Percentiles rank a stretch among this genome's conserved stretches.
These are phyloP conservation scores for Coleophora deauratella DNA, from an alignment of 2,888 invertebrate genomes.

Conservation along the genomic window DNA sequence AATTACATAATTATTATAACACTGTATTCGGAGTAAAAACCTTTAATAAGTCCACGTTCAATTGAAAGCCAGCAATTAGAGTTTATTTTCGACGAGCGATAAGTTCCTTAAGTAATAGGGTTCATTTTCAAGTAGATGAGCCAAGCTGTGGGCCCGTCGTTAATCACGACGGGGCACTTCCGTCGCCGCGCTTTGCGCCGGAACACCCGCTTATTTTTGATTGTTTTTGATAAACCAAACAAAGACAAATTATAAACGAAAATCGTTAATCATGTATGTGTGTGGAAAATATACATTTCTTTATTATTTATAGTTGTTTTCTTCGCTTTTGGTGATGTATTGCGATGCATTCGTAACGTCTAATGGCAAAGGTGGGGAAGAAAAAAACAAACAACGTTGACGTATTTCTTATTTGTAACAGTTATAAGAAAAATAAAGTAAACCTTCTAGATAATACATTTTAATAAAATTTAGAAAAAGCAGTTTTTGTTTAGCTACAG, in stretches of 20 bases:
- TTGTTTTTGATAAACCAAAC: constrained; percentile 70
- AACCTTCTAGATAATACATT: no score
- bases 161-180: constrained; percentile 54
- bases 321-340: constrained; percentile 4
- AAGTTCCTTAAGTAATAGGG: constrained; percentile 59
- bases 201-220: constrained; percentile 63
- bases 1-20: no score
- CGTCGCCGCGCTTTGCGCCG: constrained; percentile 40
- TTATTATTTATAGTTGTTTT: constrained; percentile 23
- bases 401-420: no score
- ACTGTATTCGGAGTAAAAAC: constrained; percentile 12
- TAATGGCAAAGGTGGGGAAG: neutral
- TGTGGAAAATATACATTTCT: constrained; percentile 42
- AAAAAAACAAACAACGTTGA: neutral
- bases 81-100: constrained; percentile 44
- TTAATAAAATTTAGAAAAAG: no score
- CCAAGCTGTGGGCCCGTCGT: constrained; percentile 33
- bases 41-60: constrained; percentile 16
- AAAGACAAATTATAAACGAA: constrained; percentile 55
- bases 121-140: constrained; percentile 58
- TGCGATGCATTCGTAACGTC: neutral
- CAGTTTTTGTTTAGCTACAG: no score
- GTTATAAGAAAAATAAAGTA: no score
- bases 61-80: constrained; percentile 49
- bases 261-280: constrained; percentile 53